Conservation (phyloP, 2,888 invertebrate genomes). For the Drosophila pseudotalamancana region DNA sequence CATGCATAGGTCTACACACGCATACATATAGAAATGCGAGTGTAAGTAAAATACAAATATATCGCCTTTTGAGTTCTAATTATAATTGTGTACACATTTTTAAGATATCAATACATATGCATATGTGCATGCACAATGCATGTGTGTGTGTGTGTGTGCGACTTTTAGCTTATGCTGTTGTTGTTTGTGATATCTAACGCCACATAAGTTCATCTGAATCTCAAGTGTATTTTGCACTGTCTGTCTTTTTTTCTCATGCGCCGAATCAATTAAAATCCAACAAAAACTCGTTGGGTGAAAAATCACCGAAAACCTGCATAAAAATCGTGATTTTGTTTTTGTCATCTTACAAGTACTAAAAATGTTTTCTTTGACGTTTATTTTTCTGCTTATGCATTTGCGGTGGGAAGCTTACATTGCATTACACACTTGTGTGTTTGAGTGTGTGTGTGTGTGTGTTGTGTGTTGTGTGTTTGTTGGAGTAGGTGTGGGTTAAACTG, state of each 20-base stretch:
- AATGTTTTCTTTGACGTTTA: conserved; percentile 67
- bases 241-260: conserved; percentile 70
- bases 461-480: conserved; percentile 30
- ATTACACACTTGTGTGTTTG: conserved; percentile 25
- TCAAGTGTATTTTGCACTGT: conserved; percentile 62
- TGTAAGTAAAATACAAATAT: conserved; percentile 1
- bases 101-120: background rate
- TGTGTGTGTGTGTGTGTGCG: conserved; percentile 17
- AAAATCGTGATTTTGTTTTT: conserved; percentile 67
- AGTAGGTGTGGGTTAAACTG: conserved; percentile 77
- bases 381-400: conserved; percentile 62
- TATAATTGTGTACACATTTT: conserved; percentile 35
- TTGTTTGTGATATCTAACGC: conserved; percentile 50
- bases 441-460: conserved; percentile 30
- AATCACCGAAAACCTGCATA: conserved; percentile 74
- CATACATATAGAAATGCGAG: conserved; percentile 1
- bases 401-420: conserved; percentile 58
- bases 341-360: conserved; percentile 55
- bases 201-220: conserved; percentile 76
- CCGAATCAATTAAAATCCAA: conserved; percentile 70
- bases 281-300: conserved; percentile 73
- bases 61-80: conserved; percentile 45
- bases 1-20: background rate
- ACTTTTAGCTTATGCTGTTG: conserved; percentile 30
- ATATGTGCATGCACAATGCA: background rate